These are phyloP conservation scores for Heliornis fulica DNA, from an alignment of 2,113 vertebrate species.

Conservation along the genomic window DNA sequence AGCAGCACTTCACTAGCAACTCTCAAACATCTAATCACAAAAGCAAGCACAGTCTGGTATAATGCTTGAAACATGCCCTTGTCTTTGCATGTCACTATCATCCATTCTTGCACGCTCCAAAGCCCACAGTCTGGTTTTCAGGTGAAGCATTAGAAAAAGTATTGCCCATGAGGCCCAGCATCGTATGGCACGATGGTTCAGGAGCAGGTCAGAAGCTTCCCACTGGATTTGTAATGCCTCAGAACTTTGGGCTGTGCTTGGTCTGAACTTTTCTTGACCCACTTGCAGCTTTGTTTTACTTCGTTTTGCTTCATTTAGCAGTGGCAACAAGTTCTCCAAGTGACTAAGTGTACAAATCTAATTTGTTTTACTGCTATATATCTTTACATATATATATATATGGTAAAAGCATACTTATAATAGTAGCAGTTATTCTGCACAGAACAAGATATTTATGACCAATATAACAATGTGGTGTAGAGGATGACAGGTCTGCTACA, in stretches of 20 bases:
- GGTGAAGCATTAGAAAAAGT: not conserved
- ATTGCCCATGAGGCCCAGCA: not conserved
- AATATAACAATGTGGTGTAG: not conserved
- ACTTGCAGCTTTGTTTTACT: not conserved
- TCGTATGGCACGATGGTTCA: not conserved
- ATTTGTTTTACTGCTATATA: not conserved
- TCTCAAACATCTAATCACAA: not conserved
- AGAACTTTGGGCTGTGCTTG: not conserved
- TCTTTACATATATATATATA: too few relatives aligned
- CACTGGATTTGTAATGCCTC: not conserved
- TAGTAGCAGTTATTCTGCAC: not conserved
- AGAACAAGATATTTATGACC: not conserved
- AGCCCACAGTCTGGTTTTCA: not conserved
- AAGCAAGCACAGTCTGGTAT: not conserved
- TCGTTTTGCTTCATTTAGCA: not conserved
- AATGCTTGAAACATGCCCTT: not conserved
- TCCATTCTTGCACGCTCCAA: not conserved
- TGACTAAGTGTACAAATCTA: accelerated
- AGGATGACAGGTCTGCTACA: not conserved
- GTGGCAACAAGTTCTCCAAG: not conserved
- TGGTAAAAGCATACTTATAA: not conserved
- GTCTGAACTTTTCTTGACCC: not conserved
- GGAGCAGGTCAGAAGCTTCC: not conserved
- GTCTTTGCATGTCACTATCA: not conserved
- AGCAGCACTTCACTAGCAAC: not conserved